These are phyloP conservation scores for Sarotherodon lohbergeri DNA, from an alignment of 2,113 vertebrate species.

Conservation along the genomic window DNA sequence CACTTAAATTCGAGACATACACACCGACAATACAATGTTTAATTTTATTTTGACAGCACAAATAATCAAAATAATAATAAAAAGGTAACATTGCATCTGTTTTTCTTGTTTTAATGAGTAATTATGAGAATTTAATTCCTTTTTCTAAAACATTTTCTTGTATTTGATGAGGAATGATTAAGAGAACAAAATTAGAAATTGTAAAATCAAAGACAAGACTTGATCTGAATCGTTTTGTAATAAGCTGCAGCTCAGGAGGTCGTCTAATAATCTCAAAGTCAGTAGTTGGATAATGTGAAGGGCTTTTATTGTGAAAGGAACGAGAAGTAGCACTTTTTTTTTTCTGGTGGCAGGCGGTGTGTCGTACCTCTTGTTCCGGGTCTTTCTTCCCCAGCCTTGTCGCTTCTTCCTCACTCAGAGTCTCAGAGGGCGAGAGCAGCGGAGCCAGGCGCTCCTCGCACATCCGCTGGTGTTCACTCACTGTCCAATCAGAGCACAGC, in stretches of 20 bases:
- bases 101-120: not conserved
- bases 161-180: fast-evolving
- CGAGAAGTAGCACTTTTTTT: not conserved
- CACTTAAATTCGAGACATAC: not conserved
- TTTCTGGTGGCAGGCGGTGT: fast-evolving
- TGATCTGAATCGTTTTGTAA: not conserved
- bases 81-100: not conserved
- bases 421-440: constrained; percentile 77
- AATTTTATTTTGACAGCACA: not conserved
- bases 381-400: constrained; percentile 83
- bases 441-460: constrained; percentile 85
- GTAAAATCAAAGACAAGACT: not conserved
- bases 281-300: not conserved
- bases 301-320: not conserved
- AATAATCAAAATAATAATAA: not conserved
- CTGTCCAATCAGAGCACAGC: constrained; percentile 58
- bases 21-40: not conserved
- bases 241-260: fast-evolving
- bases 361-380: constrained; percentile 77
- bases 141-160: not conserved
- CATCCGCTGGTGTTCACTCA: constrained; percentile 82
- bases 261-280: not conserved
- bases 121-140: not conserved
- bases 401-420: constrained; percentile 82
- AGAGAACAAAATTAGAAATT: not conserved